phyloP scores from a whole-genome alignment of 2,113 vertebrate species.

The Ovis canadensis region DNA sequence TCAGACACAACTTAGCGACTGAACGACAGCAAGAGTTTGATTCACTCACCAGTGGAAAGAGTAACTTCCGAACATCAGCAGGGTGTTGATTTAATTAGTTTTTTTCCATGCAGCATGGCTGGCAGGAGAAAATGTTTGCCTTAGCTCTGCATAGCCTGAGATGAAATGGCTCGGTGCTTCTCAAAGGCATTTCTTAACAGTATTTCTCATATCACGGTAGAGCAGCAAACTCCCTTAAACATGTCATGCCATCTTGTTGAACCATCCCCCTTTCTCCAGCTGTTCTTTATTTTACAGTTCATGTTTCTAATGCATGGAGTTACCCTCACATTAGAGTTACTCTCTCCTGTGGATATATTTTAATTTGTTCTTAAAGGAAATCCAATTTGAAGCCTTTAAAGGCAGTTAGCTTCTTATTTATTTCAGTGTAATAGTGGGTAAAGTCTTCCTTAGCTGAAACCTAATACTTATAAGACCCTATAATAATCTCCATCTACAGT shows the following conservation, averaged over 20 bases:
- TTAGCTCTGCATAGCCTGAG: background rate
- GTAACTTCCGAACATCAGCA: background rate
- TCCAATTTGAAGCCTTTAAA: background rate
- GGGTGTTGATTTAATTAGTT: background rate
- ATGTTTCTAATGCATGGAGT: background rate
- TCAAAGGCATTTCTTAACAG: background rate
- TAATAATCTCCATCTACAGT: background rate
- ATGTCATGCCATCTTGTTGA: background rate
- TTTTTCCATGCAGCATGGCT: background rate
- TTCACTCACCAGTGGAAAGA: background rate
- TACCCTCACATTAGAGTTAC: background rate
- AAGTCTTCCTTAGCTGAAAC: background rate
- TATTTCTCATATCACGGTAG: background rate
- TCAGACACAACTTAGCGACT: background rate
- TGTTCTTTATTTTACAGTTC: background rate
- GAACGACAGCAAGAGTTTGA: background rate
- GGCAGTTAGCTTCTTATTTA: constrained; percentile 8
- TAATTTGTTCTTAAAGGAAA: constrained; percentile 20
- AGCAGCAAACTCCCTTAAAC: background rate
- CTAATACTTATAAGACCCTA: accelerated
- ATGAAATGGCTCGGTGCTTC: background rate
- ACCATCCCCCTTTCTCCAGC: background rate
- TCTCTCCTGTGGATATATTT: background rate
- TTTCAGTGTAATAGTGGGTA: background rate
- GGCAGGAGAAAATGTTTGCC: background rate